Base-by-base conservation (phyloP, 2,888 invertebrate genomes). In the Drosophila stalkeri region DNA sequence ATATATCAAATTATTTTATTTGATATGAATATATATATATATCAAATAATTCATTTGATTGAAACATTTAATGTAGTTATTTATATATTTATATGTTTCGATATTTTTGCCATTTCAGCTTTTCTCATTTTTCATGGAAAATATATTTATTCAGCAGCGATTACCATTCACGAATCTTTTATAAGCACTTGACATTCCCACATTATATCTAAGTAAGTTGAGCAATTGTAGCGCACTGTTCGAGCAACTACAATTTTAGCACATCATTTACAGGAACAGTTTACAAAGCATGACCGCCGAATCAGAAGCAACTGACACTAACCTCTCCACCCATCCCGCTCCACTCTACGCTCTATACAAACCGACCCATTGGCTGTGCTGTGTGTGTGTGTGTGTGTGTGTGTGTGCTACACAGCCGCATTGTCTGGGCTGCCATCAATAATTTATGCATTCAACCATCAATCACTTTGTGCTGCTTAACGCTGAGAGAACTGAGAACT, bases 391-490 rank as follows among this genome's bases (percentile, higher is more conserved):
- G 23, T 23, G 23, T 23, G 23, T 23, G 23, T 23, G 2, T 23
- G 27, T 27, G 27, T 27, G 27, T 37, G 37, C 37, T 60, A 71
- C 41, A 57, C 57, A 43, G 67, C 68, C 66, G 65, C 87, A 84
- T 86, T 84, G 83, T 89, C 82, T 86, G 86, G 69, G 66, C 65
- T 81, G 77, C 70, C 86, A 89, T 88, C 86, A 89, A 86, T 86
- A 86, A 90, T 86, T 86, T 89, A 86, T 88, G 90, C 89, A 86
- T 86, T 80, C 89, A 86, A 80, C 90, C 86, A 86, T 86, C 86
- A 86, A 86, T 86, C 86, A 86, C 89, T 86, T 86, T 89, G 86
- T 86, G 90, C 86, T 88, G 86, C 89, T 85, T 85, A 81, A 87
- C 71, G 77, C 64, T 84, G 73, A 77, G 71, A 80, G 77, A 77